Evolutionary conservation across 2,888 invertebrate species (phyloP).

Genomic region (Polia nebulosa): DNA sequence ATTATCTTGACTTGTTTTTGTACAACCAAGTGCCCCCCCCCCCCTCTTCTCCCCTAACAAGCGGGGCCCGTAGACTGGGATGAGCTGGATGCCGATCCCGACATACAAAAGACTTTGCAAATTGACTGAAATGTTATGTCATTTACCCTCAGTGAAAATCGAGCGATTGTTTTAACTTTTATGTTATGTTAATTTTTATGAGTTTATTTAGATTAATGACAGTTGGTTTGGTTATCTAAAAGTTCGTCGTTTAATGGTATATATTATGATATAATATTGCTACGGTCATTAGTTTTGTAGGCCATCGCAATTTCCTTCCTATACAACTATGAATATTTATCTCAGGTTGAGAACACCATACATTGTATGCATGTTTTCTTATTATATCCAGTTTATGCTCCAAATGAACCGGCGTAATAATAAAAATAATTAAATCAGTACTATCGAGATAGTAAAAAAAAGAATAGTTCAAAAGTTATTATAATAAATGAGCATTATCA

Average conservation of each 20-base stretch:
- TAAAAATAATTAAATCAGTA: neutral
- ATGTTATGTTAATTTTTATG: conserved; percentile 6
- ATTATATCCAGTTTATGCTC: neutral
- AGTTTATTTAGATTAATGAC: conserved; percentile 2
- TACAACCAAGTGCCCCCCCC: too few relatives aligned
- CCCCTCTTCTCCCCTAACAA: too few relatives aligned
- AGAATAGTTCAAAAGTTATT: too few relatives aligned
- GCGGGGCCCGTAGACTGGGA: too few relatives aligned
- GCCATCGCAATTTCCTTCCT: conserved; percentile 5
- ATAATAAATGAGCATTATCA: too few relatives aligned
- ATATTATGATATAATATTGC: neutral
- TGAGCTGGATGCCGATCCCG: too few relatives aligned
- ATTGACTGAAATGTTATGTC: too few relatives aligned
- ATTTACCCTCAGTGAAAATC: conserved; percentile 11
- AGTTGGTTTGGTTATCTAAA: conserved; percentile 3
- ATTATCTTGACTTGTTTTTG: too few relatives aligned
- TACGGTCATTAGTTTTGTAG: neutral
- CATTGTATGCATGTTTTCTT: neutral
- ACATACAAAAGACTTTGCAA: too few relatives aligned
- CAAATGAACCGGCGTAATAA: neutral
- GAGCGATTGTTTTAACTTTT: neutral
- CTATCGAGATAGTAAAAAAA: too few relatives aligned
- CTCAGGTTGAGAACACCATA: neutral
- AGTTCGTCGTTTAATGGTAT: conserved; percentile 3
- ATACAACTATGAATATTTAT: neutral